Base-by-base conservation (phyloP, 2,797 vertebrate species). In the Sebastes matsubarae region DNA sequence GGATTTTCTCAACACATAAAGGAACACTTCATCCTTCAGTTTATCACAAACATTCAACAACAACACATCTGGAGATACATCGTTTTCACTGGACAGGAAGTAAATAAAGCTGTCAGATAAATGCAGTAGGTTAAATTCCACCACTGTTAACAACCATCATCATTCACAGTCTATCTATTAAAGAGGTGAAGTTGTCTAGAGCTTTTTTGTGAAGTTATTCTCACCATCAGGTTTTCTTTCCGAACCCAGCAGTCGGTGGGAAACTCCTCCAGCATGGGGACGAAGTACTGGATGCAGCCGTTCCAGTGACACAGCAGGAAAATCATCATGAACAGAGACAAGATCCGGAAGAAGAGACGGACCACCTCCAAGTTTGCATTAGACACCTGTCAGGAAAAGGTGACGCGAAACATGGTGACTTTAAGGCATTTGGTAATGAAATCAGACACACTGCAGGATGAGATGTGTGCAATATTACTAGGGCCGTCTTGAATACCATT, bases 231-330 rank as follows among this genome's bases (percentile, higher is more conserved):
- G 79, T 96, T 96, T 79, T 96, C 95, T 72, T 94, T 95, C 18
- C 93, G 91, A 61, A 96, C 95, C 96, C 95, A 96, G 84, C 95
- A 96, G 86, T 96, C 94, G 0, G 89, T 72, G 10, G 96, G 96
- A 80, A 96, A 96, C 87, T 96, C 95, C 83, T 96, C 94, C 84
- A 96, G 88, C 95, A 96, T 96, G 4, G 95, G 95, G 30, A 96
- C 95, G 32, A 96, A 96, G 80, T 96, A 96, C 90, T 96, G 96
- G 88, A 96, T 96, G 89, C 96, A 96, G 60, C 95, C 95, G n/a
- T 96, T 96, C 96, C 95, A 96, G 87, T 96, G 96, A 75, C 95
- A 96, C 77, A 96, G 89, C 79, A 96, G 88, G 91, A 96, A 96
- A 55, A 96, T 96, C 94, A 96, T 96, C 93, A 95, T 96, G 84